A percentile compares a stretch with the other conserved stretches of the same genome.
phyloP scores from a whole-genome alignment of 2,113 vertebrate genomes.

The Trogon surrucura region DNA sequence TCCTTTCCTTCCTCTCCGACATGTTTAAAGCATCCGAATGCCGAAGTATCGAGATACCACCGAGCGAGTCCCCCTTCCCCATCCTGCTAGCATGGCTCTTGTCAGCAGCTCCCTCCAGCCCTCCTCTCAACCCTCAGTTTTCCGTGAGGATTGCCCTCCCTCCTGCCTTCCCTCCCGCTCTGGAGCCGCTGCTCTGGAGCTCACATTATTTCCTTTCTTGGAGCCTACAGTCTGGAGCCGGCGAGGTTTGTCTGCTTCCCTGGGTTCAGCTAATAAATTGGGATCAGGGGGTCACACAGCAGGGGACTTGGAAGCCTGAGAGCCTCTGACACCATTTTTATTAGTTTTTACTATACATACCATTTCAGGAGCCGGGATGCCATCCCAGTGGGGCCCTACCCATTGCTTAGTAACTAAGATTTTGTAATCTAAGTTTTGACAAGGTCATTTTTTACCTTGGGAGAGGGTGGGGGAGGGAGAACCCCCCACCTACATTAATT shows the following conservation, averaged over 20 bases:
- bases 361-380: slow-evolving; percentile 78
- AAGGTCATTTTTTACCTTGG: slow-evolving; percentile 86
- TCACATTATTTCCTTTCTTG: slow-evolving; percentile 70
- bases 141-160: slow-evolving; percentile 40
- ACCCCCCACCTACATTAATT: slow-evolving; percentile 81
- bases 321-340: slow-evolving; percentile 84
- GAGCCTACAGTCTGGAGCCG: slow-evolving; percentile 83
- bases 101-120: slow-evolving; percentile 45
- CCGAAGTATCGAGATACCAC: slow-evolving; percentile 44
- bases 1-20: slow-evolving; percentile 31
- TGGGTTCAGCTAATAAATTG: slow-evolving; percentile 85
- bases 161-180: slow-evolving; percentile 44
- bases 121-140: slow-evolving; percentile 32
- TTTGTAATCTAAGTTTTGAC: slow-evolving; percentile 84
- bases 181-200: slow-evolving; percentile 71
- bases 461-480: slow-evolving; percentile 65
- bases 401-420: slow-evolving; percentile 82
- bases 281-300: slow-evolving; percentile 82
- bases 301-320: slow-evolving; percentile 82
- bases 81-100: slow-evolving; percentile 40
- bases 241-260: slow-evolving; percentile 80
- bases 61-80: slow-evolving; percentile 16
- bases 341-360: slow-evolving; percentile 84
- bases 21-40: slow-evolving; percentile 33
- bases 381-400: slow-evolving; percentile 79